Evolutionary conservation across 2,888 invertebrate species (phyloP), one percentile per base, ranked within the genome.

Genomic region (Drosophila fungiperda): DNA sequence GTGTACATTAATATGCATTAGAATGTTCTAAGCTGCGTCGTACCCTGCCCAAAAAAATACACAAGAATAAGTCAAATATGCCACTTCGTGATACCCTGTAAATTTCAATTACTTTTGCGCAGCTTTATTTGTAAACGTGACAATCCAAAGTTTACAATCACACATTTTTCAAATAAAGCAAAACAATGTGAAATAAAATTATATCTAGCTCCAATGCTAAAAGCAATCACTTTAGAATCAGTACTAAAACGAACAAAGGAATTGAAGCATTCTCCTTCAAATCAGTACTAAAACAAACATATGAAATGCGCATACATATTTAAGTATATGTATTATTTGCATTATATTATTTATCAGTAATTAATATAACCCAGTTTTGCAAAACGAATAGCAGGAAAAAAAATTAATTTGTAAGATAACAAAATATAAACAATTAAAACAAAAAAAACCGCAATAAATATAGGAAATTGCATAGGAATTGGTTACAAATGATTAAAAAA

Each of bases 41-140:
- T 72, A 81, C 57, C 82, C 80, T 80, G 77, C 73, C 85, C 60
- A 82, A 85, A 83, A 85, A 75, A 68, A 38, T 42, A 38, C 32
- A 1, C 1, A 20, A 11, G 11, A 42, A 7, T 0, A 15, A 9
- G 6, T 12, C 1, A 8, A 20, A n/a, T 52, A 38, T 60, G 26
- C 48, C 20, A 57, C 57, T 48, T 0, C 12, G 1, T 0, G 0
- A 75, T 76, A 66, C 78, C 63, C 72, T 66, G 50, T 52, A 61
- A 35, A 32, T 15, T 23, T 6, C 8, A 33, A 36, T 29, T 12
- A 7, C 26, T n/a, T 49, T 32, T 12, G n/a, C 9, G 49, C 17
- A 26, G 49, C 2, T 17, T 26, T 9, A 26, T 26, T 49, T 26
- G 5, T 5, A 9, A 8, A 17, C 38, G 38, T 17, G 20, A 45